phyloP scores from a whole-genome alignment of 2,113 vertebrate species.

The Paraplagusia blochii region DNA sequence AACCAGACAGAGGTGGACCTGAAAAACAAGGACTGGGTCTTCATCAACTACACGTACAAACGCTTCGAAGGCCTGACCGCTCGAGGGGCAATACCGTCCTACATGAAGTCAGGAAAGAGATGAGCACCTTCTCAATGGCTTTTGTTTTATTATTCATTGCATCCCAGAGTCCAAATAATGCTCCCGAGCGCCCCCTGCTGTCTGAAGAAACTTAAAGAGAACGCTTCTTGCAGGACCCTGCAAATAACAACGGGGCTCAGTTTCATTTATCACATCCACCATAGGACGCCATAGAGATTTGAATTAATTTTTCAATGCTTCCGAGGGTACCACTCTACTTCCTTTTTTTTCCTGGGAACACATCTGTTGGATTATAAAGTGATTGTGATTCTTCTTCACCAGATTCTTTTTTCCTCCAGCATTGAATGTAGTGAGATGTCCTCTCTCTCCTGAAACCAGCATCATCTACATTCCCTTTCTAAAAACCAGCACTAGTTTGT shows the following conservation, averaged over 20 bases:
- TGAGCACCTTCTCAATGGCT: conserved; percentile 44
- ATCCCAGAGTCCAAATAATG: conserved; percentile 8
- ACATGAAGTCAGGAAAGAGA: conserved; percentile 93
- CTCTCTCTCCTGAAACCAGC: conserved; percentile 44
- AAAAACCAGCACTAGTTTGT: conserved; percentile 29
- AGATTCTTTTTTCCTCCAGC: conserved; percentile 23
- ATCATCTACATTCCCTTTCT: conserved; percentile 48
- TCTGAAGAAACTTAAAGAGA: conserved; percentile 8
- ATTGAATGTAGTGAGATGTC: conserved; percentile 18
- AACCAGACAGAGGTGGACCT: conserved; percentile 92
- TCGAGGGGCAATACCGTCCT: conserved; percentile 93
- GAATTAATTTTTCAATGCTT: conserved; percentile 32
- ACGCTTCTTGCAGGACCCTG: background rate
- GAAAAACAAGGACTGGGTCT: conserved; percentile 99
- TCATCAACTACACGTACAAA: conserved; percentile 99
- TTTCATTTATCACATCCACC: conserved; percentile 29
- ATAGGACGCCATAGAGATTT: conserved; percentile 22
- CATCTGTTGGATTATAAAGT: conserved; percentile 9
- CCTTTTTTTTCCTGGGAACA: conserved; percentile 8
- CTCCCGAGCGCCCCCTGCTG: conserved; percentile 6
- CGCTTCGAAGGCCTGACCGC: conserved; percentile 96
- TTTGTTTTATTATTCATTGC: background rate
- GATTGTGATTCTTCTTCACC: conserved; percentile 9
- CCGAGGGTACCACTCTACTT: conserved; percentile 34
- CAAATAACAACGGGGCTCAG: conserved; percentile 25